Conservation (phyloP, 1,140 invertebrate genomes). For the Hyphantria cunea region DNA sequence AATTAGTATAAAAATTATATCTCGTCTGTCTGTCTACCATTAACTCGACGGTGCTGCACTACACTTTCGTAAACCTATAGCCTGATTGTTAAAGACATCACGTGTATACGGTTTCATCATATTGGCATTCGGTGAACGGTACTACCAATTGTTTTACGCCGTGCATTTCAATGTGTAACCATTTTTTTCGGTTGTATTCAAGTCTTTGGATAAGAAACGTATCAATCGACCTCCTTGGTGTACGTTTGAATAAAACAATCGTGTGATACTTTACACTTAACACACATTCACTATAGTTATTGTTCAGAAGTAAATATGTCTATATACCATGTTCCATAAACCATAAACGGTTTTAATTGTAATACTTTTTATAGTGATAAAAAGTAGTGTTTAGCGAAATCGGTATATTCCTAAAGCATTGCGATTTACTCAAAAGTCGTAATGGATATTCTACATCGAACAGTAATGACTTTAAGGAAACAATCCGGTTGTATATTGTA, state of each 20-base stretch:
- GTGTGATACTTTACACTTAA: not conserved
- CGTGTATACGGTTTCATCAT: conserved; percentile 68
- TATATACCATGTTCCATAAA: no score
- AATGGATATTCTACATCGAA: no score
- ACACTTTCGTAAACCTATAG: conserved; percentile 67
- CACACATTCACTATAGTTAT: not conserved
- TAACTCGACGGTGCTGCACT: conserved; percentile 32
- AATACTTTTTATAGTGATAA: no score
- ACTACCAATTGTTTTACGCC: conserved; percentile 53
- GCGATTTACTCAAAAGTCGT: no score
- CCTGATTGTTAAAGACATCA: conserved; percentile 71
- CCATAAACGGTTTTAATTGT: no score
- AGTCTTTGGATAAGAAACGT: conserved; percentile 26
- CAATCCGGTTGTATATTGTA: no score
- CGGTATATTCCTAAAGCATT: no score
- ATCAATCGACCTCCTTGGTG: conserved; percentile 17
- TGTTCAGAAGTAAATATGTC: not conserved
- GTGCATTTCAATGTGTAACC: conserved; percentile 49
- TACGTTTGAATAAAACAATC: not conserved
- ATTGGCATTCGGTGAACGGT: conserved; percentile 41
- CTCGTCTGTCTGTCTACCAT: conserved; percentile 19
- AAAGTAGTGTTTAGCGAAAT: no score
- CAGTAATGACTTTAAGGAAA: no score
- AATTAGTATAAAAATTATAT: not conserved
- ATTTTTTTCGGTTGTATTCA: conserved; percentile 40